Conservation (phyloP, 2,888 invertebrate genomes). For the Drosophila anomalipes region DNA sequence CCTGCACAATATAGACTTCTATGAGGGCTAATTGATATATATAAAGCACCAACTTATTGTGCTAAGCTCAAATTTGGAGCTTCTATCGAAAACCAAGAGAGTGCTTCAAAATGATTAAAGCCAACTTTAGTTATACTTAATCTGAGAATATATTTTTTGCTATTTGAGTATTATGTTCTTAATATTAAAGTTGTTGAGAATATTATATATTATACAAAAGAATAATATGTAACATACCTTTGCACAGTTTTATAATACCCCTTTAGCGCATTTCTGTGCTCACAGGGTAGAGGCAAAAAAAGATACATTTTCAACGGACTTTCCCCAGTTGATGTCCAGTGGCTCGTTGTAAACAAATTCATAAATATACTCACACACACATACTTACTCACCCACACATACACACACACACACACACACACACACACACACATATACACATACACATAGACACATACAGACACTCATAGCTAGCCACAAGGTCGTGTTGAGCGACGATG, state of each 20-base stretch:
- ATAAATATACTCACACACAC: slow-evolving; percentile 44
- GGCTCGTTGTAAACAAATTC: slow-evolving; percentile 74
- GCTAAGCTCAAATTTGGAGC: not conserved
- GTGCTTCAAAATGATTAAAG: not conserved
- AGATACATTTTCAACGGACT: slow-evolving; percentile 32
- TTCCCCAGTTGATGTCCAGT: slow-evolving; percentile 44
- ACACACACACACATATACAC: not conserved
- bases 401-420: slow-evolving; percentile 4
- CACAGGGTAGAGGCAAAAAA: slow-evolving; percentile 15
- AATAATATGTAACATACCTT: not conserved
- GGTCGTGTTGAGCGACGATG: slow-evolving; percentile 10
- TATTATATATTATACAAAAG: not conserved
- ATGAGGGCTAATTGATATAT: not conserved
- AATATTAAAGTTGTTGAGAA: not conserved
- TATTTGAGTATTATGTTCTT: not conserved
- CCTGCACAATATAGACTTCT: not conserved
- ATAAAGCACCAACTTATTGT: not conserved
- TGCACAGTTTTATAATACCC: not conserved
- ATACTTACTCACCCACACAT: slow-evolving; percentile 6
- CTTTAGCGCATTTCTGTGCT: not conserved
- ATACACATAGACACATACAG: slow-evolving; percentile 9
- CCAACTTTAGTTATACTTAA: not conserved
- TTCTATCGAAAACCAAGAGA: not conserved
- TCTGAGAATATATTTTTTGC: not conserved
- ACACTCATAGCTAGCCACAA: slow-evolving; percentile 15